phyloP scores from a whole-genome alignment of 2,888 invertebrate species.

The Netelia fuscicornis region DNA sequence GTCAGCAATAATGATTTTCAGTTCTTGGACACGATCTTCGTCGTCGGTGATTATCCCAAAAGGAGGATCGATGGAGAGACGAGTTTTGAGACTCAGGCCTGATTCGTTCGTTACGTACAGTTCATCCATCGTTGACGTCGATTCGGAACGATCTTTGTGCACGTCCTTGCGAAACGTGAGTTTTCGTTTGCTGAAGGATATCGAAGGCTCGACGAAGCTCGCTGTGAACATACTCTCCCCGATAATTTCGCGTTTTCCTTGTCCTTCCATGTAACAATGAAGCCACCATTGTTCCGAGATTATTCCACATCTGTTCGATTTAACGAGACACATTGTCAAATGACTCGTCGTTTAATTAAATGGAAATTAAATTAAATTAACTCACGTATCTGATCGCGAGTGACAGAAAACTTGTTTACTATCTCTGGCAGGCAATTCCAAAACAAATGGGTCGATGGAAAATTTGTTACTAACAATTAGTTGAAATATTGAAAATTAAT shows the following conservation, averaged over 20 bases:
- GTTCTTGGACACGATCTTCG: conserved; percentile 69
- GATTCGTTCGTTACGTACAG: conserved; percentile 87
- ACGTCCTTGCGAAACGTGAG: conserved; percentile 86
- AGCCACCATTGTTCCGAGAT: conserved; percentile 87
- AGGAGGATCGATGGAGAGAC: conserved; percentile 85
- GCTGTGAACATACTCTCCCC: conserved; percentile 86
- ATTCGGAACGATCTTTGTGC: conserved; percentile 85
- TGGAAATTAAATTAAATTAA: conserved; percentile 34
- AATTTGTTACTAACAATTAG: conserved; percentile 71
- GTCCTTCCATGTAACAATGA: conserved; percentile 86
- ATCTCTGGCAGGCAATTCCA: conserved; percentile 73
- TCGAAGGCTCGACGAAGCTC: conserved; percentile 87
- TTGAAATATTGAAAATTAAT: not conserved
- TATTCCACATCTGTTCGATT: conserved; percentile 76
- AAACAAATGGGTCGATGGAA: conserved; percentile 69
- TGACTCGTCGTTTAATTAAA: conserved; percentile 7
- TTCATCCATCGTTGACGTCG: conserved; percentile 85
- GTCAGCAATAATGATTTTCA: conserved; percentile 71
- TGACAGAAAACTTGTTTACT: conserved; percentile 71
- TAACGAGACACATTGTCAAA: not conserved
- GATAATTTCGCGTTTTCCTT: conserved; percentile 86
- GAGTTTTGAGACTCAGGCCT: conserved; percentile 85
- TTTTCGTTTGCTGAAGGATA: conserved; percentile 85
- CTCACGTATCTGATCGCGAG: conserved; percentile 75
- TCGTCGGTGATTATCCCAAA: conserved; percentile 81